Conservation (phyloP, 1,140 invertebrate species). For the Trialeurodes vaporariorum region DNA sequence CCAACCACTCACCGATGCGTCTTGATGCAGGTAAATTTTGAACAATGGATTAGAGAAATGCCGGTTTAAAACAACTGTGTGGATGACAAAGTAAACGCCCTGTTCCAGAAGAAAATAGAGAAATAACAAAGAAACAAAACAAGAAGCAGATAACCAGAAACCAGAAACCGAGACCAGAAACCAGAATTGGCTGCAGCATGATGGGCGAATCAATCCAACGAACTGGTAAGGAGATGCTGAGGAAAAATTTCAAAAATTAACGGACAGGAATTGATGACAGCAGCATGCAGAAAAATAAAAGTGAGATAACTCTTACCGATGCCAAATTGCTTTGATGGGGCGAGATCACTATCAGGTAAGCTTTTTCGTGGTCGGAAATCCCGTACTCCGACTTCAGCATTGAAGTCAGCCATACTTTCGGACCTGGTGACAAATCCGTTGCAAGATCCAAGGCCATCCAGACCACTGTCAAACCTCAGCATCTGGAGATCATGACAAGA, state of each 20-base stretch:
- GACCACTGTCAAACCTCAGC: slow-evolving; percentile 62
- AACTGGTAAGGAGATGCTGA: background rate
- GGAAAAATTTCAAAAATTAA: background rate
- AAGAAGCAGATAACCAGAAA: slow-evolving; percentile 46
- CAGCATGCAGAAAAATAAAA: background rate
- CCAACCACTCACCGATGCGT: too few relatives aligned
- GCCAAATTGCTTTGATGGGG: slow-evolving; percentile 53
- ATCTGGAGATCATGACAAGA: slow-evolving; percentile 42
- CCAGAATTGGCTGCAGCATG: background rate
- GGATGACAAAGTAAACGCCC: too few relatives aligned
- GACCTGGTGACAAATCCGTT: slow-evolving; percentile 50
- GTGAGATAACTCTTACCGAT: slow-evolving; percentile 34
- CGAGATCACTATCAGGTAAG: slow-evolving; percentile 28
- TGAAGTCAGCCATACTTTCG: slow-evolving; percentile 70
- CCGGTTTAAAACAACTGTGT: too few relatives aligned
- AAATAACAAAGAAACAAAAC: slow-evolving; percentile 11
- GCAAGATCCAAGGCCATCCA: slow-evolving; percentile 47
- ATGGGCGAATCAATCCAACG: background rate
- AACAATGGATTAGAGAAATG: too few relatives aligned
- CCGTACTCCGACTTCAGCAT: slow-evolving; percentile 40
- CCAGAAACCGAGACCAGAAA: slow-evolving; percentile 45
- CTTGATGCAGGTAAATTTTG: too few relatives aligned
- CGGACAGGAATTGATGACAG: background rate
- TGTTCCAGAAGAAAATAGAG: too few relatives aligned
- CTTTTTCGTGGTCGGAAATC: slow-evolving; percentile 14